A percentile compares a stretch with the other conserved stretches of the same genome.
These are phyloP conservation scores for Pomatorhinus ruficollis DNA, from an alignment of 2,113 vertebrate genomes.

Conservation along the genomic window DNA sequence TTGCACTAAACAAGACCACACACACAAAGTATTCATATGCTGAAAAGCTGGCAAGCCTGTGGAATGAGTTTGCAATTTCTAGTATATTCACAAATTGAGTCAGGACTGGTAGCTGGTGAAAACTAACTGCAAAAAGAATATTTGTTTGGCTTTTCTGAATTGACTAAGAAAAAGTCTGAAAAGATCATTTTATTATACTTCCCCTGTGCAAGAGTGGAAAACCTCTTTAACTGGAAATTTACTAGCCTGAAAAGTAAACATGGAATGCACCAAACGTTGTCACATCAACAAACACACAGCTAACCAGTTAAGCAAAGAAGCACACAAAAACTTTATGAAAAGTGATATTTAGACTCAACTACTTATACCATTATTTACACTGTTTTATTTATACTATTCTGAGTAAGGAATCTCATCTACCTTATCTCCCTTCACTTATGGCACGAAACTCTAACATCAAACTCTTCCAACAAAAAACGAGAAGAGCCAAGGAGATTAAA, in stretches of 20 bases:
- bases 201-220: neutral
- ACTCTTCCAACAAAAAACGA: neutral
- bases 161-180: neutral
- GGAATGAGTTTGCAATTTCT: neutral
- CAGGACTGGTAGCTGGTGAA: neutral
- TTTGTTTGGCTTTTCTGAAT: neutral
- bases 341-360: neutral
- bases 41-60: neutral
- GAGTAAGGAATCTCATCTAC: neutral
- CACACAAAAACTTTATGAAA: neutral
- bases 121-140: neutral
- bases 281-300: neutral
- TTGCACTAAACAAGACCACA: neutral
- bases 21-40: neutral
- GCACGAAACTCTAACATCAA: neutral
- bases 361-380: neutral
- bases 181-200: neutral
- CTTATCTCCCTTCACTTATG: neutral
- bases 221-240: neutral
- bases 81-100: neutral
- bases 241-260: neutral
- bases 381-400: neutral
- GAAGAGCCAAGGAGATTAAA: neutral
- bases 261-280: fast-evolving
- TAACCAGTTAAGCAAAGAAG: neutral